Percentiles rank a stretch among this genome's conserved stretches.
phyloP scores from a whole-genome alignment of 1,140 invertebrate genomes.

The Spodoptera litura region DNA sequence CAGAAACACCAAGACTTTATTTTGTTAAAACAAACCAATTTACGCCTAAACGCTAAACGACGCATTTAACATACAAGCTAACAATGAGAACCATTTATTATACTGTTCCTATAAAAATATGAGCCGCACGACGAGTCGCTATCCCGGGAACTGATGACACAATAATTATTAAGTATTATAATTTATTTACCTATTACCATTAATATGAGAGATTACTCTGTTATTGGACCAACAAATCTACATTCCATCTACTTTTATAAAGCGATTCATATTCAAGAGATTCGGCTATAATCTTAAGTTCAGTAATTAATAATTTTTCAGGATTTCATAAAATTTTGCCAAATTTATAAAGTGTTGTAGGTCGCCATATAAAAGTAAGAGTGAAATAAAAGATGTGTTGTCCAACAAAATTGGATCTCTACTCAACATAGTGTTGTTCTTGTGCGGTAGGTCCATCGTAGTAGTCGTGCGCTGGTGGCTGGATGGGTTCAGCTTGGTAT shows the following conservation, averaged over 20 bases:
- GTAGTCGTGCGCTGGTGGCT: slow-evolving; percentile 87
- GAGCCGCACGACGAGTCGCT: slow-evolving; percentile 14
- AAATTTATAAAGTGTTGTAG: background rate
- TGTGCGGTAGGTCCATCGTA: slow-evolving; percentile 81
- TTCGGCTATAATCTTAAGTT: too few species aligned
- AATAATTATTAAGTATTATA: slow-evolving; percentile 12
- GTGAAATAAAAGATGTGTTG: background rate
- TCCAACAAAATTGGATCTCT: background rate
- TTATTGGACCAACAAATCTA: background rate
- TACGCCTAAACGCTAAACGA: slow-evolving; percentile 50
- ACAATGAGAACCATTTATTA: slow-evolving; percentile 63
- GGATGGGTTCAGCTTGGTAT: slow-evolving; percentile 86
- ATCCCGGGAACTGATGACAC: slow-evolving; percentile 15
- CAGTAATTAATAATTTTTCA: too few species aligned
- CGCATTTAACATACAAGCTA: slow-evolving; percentile 61
- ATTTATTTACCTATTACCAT: slow-evolving; percentile 13
- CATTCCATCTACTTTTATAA: background rate
- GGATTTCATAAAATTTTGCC: too few species aligned
- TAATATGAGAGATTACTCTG: background rate
- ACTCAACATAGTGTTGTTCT: slow-evolving; percentile 26
- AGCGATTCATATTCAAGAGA: background rate
- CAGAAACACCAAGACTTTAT: slow-evolving; percentile 16
- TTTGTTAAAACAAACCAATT: slow-evolving; percentile 24
- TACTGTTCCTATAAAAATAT: slow-evolving; percentile 54
- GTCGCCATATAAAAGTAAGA: background rate